Base-by-base conservation (phyloP, 2,113 vertebrate species). In the Tonatia bakeri region DNA sequence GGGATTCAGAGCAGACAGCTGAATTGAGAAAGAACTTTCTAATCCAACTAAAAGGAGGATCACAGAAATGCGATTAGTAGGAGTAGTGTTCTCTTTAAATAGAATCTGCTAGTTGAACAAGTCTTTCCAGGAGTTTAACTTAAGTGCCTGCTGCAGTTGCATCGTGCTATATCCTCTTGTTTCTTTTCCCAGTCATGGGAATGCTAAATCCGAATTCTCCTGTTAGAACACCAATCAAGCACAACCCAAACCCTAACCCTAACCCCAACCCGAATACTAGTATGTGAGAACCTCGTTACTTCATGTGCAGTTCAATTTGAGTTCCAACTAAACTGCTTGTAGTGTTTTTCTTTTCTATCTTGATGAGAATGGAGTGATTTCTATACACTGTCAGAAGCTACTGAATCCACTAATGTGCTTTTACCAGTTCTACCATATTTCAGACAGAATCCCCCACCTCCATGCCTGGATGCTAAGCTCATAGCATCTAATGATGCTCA, bases 311-410 rank as follows among this genome's bases (percentile, higher is more conserved):
- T 82, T 81, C 15, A 2, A 24, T 77, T 28, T 45, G 79, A 84
- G n/a, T 69, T 52, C 33, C 50, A 40, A 20, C 36, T 59, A 36
- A 56, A n/a, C 15, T 8, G 9, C 50, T 54, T 77, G 8, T 17
- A 52, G 28, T 61, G n/a, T 70, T 79, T 85, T 73, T 92, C 36
- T 88, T 50, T 79, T 83, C 69, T 33, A 0, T 87, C 50, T 90
- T 75, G 40, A 38, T 52, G 89, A 76, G 59, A 75, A 1, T 6
- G 40, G 16, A 19, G 54, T 79, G 43, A 59, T 92, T 87, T 69
- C 61, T 56, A 8, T 8, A 80, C 10, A 24, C 45, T 47, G 19
- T 85, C 56, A 47, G 38, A 52, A 80, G 36, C 75, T 45, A 24
- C 17, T 17, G 69, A 69, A 28, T 77, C 87, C 4, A 12, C 28